These are phyloP conservation scores for Aldabrachelys gigantea DNA, from an alignment of 2,113 vertebrate species.

Conservation along the genomic window DNA sequence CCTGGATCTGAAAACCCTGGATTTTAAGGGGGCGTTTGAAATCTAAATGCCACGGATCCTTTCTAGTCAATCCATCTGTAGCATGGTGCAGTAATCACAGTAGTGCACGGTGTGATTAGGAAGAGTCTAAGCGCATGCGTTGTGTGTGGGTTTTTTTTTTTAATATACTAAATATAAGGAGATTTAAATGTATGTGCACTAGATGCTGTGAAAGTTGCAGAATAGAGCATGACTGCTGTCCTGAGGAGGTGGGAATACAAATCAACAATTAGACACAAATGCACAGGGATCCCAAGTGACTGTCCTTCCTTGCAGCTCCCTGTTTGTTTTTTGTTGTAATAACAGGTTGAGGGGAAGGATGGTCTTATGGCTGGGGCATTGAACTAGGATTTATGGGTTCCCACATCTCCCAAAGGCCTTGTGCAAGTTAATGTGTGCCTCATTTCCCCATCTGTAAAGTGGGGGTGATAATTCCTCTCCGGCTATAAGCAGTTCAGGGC, in stretches of 20 bases:
- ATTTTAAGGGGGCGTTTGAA: background rate
- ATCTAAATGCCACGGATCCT: background rate
- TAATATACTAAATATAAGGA: background rate
- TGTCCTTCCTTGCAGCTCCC: background rate
- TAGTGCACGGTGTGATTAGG: background rate
- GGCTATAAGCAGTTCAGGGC: background rate
- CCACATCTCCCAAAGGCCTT: background rate
- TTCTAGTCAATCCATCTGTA: background rate
- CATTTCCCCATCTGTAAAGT: fast-evolving
- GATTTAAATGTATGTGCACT: background rate
- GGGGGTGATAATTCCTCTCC: background rate
- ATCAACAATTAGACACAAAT: fast-evolving
- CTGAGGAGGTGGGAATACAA: background rate
- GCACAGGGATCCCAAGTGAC: background rate
- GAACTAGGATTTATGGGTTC: background rate
- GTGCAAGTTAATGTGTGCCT: background rate
- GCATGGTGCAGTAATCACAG: background rate
- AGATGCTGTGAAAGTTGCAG: background rate
- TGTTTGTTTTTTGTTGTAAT: background rate
- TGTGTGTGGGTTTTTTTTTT: background rate
- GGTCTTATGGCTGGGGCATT: background rate
- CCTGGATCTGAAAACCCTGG: background rate
- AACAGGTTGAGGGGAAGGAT: fast-evolving
- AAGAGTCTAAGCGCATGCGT: background rate
- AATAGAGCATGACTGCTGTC: background rate